Base-by-base conservation (phyloP, 2,797 vertebrate species). In the Enteromius trimaculatus region DNA sequence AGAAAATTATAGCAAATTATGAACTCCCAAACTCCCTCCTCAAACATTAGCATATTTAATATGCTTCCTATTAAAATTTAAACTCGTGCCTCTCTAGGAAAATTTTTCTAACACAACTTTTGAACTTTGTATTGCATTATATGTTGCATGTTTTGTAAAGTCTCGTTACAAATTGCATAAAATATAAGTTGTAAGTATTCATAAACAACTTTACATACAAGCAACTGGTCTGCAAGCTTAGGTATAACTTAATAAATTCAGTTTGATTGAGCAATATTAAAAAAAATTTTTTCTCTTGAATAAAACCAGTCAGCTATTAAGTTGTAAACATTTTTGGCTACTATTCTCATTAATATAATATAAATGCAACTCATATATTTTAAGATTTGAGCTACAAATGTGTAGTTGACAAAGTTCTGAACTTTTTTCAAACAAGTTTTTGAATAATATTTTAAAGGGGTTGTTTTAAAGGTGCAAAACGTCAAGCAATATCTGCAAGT, bases 1-100 rank as follows among this genome's bases (percentile, higher is more conserved):
- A 72, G 55, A 72, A 37, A 81, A 81, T 75, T 19, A 55, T 23
- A 79, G 77, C 13, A 37, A 81, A 77, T 81, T 51, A 77, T 77
- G 79, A 76, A 71, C 64, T 68, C 55, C 66, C 83, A 80, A 69
- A 60, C 49, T 76, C 39, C 44, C 44, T 29, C 34, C 3, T 17
- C 11, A 62, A 70, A 23, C 77, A 49, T 47, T 21, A 49, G 34
- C 26, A 19, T 29, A 31, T 34, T 79, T 68, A 78, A 64, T 29
- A 60, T 21, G 11, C 23, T 62, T 29, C 23, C 37, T 44, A 10
- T 37, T 60, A 29, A 62, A 29, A 23, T 39, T 49, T 37, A 23
- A 55, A 58, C 49, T 8, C 16, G n/a, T 1, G 21, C 49, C 4
- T 71, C 69, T 31, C 42, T 19, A 47, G 69, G 3, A 29, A 26